Conservation (phyloP, 2,113 vertebrate genomes). For the Vanacampus margaritifer region DNA sequence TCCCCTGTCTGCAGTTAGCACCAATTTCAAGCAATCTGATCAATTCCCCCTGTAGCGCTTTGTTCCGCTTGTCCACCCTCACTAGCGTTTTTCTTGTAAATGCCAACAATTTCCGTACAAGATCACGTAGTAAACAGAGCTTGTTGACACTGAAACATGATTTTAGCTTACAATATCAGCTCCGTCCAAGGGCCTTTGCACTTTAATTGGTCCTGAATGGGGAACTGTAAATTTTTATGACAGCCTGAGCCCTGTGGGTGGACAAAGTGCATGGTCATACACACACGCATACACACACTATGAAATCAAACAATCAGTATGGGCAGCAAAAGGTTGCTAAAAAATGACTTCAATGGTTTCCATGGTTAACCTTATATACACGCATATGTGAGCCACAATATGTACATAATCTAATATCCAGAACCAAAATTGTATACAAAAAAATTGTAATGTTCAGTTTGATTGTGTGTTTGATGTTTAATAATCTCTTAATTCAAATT, state of each 20-base stretch:
- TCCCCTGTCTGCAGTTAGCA: slow-evolving; percentile 1
- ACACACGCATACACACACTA: not conserved
- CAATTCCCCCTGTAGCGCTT: not conserved
- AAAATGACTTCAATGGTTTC: too few relatives aligned
- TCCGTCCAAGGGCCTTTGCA: slow-evolving; percentile 32
- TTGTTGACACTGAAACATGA: slow-evolving; percentile 44
- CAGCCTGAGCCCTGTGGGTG: slow-evolving; percentile 40
- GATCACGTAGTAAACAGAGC: slow-evolving; percentile 30
- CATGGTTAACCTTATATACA: not conserved
- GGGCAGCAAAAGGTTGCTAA: not conserved
- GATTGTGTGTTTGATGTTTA: too few relatives aligned
- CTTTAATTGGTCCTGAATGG: slow-evolving; percentile 50
- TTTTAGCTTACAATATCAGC: slow-evolving; percentile 34
- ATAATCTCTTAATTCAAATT: too few relatives aligned
- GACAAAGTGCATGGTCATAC: slow-evolving; percentile 41
- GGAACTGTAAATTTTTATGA: slow-evolving; percentile 46
- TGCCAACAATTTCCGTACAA: slow-evolving; percentile 44
- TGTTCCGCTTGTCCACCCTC: slow-evolving; percentile 2
- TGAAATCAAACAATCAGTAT: slow-evolving; percentile 1
- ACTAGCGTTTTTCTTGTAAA: slow-evolving; percentile 35
- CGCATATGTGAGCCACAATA: not conserved
- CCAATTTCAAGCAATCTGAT: slow-evolving; percentile 16
- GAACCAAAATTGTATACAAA: not conserved
- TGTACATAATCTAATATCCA: not conserved
- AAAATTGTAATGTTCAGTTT: too few relatives aligned